A percentile compares a stretch with the other conserved stretches of the same genome.
phyloP scores from a whole-genome alignment of 2,113 vertebrate species.

The Stomatorhinus ivindoensis region DNA sequence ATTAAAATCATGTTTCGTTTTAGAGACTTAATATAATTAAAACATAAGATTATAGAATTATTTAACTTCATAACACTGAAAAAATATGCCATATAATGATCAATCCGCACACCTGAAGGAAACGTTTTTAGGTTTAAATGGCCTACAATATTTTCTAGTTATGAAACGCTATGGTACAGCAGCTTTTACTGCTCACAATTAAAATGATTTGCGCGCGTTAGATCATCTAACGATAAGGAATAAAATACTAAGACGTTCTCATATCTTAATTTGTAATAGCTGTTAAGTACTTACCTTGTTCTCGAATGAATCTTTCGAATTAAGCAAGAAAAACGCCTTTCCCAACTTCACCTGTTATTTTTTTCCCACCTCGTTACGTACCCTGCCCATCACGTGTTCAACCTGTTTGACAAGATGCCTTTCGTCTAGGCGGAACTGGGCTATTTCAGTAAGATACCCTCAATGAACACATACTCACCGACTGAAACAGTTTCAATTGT shows the following conservation, averaged over 20 bases:
- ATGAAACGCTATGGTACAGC: not conserved
- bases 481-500: not conserved
- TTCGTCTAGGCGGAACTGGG: not conserved
- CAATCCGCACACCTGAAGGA: not conserved
- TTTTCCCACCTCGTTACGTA: not conserved
- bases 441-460: not conserved
- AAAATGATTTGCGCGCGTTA: not conserved
- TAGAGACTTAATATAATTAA: not conserved
- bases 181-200: not conserved
- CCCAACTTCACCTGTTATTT: conserved; percentile 16
- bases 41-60: not conserved
- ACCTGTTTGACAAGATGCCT: conserved; percentile 51
- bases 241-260: not conserved
- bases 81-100: not conserved
- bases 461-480: not conserved
- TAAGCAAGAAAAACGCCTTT: not conserved
- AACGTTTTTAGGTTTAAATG: not conserved
- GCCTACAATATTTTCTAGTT: not conserved
- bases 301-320: not conserved
- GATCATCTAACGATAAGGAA: not conserved
- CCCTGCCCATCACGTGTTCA: conserved; percentile 20
- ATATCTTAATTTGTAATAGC: not conserved
- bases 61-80: not conserved
- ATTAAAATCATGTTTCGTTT: not conserved
- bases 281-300: not conserved